These are phyloP conservation scores for Drosophila ananassae DNA, from an alignment of 1,140 invertebrate genomes.

Conservation along the genomic window DNA sequence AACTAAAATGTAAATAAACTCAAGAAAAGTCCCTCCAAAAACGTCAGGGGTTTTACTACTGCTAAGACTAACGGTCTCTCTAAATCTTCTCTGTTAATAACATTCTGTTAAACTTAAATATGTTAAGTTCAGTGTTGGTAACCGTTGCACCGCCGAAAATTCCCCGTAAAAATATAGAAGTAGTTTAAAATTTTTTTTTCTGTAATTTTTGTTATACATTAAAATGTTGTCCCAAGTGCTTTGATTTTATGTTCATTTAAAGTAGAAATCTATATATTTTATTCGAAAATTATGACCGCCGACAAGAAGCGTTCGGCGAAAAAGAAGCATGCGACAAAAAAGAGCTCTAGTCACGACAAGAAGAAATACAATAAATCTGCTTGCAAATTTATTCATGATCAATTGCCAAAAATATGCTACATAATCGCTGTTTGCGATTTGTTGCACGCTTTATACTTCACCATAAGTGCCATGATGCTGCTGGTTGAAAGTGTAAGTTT, in stretches of 20 bases:
- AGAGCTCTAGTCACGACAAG: neutral
- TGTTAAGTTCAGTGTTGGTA: neutral
- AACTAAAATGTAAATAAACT: conserved; percentile 8
- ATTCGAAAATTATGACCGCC: conserved; percentile 33
- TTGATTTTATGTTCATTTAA: conserved; percentile 37
- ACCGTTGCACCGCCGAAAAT: neutral
- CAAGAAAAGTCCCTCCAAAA: neutral
- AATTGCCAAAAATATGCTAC: conserved; percentile 48
- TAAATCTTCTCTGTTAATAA: neutral
- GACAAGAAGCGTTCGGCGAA: conserved; percentile 31
- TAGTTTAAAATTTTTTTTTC: neutral
- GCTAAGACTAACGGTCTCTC: neutral
- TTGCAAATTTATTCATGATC: neutral
- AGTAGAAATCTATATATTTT: conserved; percentile 1
- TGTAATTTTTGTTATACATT: neutral
- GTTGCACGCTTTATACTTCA: conserved; percentile 57
- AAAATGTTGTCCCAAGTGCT: conserved; percentile 24
- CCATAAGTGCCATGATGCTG: conserved; percentile 40
- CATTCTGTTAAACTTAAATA: neutral
- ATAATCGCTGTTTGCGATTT: conserved; percentile 51
- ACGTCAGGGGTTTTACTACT: neutral
- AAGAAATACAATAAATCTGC: neutral
- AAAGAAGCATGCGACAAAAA: conserved; percentile 17
- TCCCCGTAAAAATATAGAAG: neutral
- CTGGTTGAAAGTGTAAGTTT: conserved; percentile 41